These are phyloP conservation scores for Acleris literana DNA, from an alignment of 2,888 invertebrate species.

Conservation along the genomic window DNA sequence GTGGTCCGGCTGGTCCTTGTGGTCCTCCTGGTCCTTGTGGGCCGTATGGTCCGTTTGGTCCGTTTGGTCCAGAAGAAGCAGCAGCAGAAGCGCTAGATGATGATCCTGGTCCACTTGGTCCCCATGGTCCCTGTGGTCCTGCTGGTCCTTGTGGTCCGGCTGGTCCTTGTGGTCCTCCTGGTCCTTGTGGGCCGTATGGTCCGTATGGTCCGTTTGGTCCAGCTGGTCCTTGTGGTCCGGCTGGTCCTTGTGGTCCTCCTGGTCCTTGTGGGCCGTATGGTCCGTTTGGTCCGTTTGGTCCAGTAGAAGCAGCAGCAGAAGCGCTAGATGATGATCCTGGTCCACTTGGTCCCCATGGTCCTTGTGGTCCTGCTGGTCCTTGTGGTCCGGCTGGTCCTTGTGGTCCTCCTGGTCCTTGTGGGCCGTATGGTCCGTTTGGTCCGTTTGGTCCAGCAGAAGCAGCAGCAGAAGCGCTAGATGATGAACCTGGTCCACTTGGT, in stretches of 20 bases:
- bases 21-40: background rate
- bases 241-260: background rate
- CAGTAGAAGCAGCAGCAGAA: conserved; percentile 17
- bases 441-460: conserved; percentile 10
- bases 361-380: conserved; percentile 14
- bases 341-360: conserved; percentile 22
- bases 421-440: background rate
- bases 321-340: background rate
- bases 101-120: no score
- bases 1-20: background rate
- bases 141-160: conserved; percentile 31
- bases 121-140: conserved; percentile 5
- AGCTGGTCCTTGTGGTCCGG: background rate
- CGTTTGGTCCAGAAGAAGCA: no score
- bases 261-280: background rate
- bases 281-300: conserved; percentile 16
- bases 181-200: background rate
- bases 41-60: background rate
- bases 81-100: no score
- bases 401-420: conserved; percentile 13
- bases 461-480: conserved; percentile 2
- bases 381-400: no score
- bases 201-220: no score
- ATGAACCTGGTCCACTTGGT: background rate
- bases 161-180: background rate